Conservation (phyloP, 2,113 vertebrate species). For the Prinia subflava region DNA sequence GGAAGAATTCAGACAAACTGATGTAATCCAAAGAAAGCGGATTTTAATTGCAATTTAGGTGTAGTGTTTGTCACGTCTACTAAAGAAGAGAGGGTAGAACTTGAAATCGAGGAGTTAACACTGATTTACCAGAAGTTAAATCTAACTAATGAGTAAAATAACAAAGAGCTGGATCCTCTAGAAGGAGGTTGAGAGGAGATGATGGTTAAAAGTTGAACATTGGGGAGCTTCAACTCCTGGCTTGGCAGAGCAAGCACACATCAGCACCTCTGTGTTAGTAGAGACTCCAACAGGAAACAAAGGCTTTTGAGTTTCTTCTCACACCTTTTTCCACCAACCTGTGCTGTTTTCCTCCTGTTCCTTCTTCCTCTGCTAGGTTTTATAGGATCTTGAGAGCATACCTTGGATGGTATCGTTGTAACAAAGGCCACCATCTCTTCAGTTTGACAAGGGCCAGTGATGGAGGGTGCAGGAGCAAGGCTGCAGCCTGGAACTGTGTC, state of each 20-base stretch:
- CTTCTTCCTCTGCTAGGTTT: neutral
- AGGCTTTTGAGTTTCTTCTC: neutral
- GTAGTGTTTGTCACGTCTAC: neutral
- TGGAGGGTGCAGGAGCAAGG: neutral
- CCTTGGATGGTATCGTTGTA: neutral
- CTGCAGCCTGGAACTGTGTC: neutral
- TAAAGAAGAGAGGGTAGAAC: neutral
- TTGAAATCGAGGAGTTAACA: neutral
- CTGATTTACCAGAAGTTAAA: neutral
- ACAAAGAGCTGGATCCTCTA: neutral
- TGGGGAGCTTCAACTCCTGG: neutral
- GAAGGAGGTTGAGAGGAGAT: neutral
- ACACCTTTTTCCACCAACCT: neutral
- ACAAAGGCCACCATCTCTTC: neutral
- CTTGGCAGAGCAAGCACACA: fast-evolving
- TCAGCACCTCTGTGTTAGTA: neutral
- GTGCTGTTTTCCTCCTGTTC: neutral
- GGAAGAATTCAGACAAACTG: neutral
- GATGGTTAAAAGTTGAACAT: neutral
- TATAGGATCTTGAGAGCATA: neutral
- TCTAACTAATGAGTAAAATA: neutral
- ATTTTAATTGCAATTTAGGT: neutral
- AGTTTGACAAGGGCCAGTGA: neutral
- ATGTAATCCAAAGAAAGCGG: neutral
- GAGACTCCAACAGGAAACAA: fast-evolving